Base-by-base conservation (phyloP, 2,113 vertebrate genomes). In the Nipponia nippon region DNA sequence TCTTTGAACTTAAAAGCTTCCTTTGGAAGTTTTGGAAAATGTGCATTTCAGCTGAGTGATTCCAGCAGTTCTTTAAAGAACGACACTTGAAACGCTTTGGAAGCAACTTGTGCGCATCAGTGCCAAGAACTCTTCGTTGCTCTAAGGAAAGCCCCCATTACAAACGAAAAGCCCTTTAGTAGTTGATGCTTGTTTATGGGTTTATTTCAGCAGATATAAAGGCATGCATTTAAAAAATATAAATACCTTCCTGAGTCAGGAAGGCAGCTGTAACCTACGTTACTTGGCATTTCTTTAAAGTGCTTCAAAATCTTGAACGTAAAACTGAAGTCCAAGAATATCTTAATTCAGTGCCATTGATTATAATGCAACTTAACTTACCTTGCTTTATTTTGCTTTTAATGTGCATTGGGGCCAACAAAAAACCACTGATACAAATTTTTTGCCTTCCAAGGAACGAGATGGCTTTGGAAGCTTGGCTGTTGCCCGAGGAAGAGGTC, bases 381-480 rank as follows among this genome's bases (percentile, higher is more conserved):
- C 93, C 56, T 88, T 88, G 77, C 90, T 93, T 40, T 90, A 70
- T 79, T 87, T 92, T 63, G 56, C 25, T 83, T 55, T 61, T 80
- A 69, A 83, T n/a, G 44, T 56, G 53, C 30, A 9, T 49, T 67
- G 59, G 36, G 17, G 26, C 83, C 77, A 91, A 36, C 29, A 87
- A 46, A 42, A 70, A 75, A 62, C 1, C 46, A 70, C 77, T 96
- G 71, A 93, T 47, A n/a, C 16, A 16, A 13, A 7, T 71, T 23
- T 42, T 88, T 95, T 96, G 72, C 73, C 50, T 87, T 95, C 76
- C 63, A 91, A 99, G 99, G 99, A 99, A 95, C 98, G 99, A 42
- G 99, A 99, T 80, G 99, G 99, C 55, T 99, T 99, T 49, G 99
- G 99, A 6, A 98, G 98, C 27, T 95, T 99, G 5, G 96, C 99